Conservation (phyloP, 2,113 vertebrate species). For the Protobothrops mucrosquamatus region DNA sequence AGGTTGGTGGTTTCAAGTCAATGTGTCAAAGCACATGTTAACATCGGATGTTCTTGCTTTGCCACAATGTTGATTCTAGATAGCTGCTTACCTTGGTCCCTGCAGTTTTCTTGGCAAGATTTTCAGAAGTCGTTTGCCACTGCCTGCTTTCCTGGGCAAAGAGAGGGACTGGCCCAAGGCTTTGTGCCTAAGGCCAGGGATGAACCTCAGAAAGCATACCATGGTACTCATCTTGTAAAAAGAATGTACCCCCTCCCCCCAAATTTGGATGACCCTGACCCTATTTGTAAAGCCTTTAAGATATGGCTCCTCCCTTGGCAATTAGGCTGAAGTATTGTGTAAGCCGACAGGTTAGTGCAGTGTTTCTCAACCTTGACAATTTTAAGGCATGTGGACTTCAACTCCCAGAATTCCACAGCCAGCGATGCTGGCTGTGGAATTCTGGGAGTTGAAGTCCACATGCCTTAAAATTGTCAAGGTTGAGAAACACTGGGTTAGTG, state of each 20-base stretch:
- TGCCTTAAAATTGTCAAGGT: too few species aligned
- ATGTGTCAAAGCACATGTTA: too few species aligned
- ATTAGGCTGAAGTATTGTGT: not conserved
- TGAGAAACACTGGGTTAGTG: not conserved
- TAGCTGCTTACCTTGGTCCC: too few species aligned
- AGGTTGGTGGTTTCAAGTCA: not conserved
- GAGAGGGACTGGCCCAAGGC: not conserved
- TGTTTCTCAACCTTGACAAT: too few species aligned
- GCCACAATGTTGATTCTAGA: too few species aligned
- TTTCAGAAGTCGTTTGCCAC: not conserved
- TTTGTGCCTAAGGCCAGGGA: not conserved
- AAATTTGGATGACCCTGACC: not conserved
- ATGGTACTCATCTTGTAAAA: not conserved
- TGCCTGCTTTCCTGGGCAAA: not conserved
- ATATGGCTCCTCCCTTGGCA: not conserved
- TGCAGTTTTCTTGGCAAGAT: not conserved
- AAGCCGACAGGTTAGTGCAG: not conserved
- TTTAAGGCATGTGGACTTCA: too few species aligned
- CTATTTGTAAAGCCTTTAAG: not conserved
- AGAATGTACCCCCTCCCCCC: not conserved
- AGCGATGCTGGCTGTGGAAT: too few species aligned
- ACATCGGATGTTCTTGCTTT: too few species aligned
- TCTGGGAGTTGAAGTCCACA: too few species aligned
- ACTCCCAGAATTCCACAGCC: too few species aligned
- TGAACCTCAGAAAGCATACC: not conserved